phyloP scores from a whole-genome alignment of 2,113 vertebrate species.

The Todiramphus saurophagus region DNA sequence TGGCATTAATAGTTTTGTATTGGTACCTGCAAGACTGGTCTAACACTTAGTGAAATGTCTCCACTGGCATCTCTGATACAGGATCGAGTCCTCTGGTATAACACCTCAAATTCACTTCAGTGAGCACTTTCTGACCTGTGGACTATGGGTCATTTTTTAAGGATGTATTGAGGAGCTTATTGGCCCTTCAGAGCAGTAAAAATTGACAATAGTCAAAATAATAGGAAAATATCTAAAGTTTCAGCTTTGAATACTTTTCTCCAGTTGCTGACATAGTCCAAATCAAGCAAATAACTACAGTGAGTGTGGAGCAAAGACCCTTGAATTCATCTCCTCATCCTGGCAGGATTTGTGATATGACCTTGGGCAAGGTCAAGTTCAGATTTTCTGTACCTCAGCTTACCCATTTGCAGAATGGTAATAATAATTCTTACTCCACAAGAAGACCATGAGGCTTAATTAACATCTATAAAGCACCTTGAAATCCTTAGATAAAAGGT shows the following conservation, averaged over 20 bases:
- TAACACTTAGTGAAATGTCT: background rate
- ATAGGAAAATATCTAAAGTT: background rate
- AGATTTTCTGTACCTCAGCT: background rate
- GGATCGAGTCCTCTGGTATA: background rate
- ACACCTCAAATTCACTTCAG: background rate
- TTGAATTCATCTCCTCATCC: background rate
- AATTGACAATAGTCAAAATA: background rate
- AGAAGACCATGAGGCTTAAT: constrained; percentile 9
- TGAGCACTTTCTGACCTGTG: background rate
- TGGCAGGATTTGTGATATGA: background rate
- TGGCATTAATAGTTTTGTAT: background rate
- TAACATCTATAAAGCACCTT: constrained; percentile 38
- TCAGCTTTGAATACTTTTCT: background rate
- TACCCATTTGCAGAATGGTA: background rate
- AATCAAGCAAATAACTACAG: background rate
- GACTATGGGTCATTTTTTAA: background rate
- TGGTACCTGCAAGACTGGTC: background rate
- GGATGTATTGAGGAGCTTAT: background rate
- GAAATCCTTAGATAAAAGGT: constrained; percentile 40
- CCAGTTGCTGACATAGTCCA: fast-evolving
- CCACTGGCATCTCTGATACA: background rate
- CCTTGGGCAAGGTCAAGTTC: constrained; percentile 17
- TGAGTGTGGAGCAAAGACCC: background rate
- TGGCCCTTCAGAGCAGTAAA: background rate
- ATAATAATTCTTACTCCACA: constrained; percentile 14